A percentile compares a stretch with the other conserved stretches of the same genome.
phyloP scores from a whole-genome alignment of 2,797 vertebrate genomes.

The Crossoptilon crossoptilon region DNA sequence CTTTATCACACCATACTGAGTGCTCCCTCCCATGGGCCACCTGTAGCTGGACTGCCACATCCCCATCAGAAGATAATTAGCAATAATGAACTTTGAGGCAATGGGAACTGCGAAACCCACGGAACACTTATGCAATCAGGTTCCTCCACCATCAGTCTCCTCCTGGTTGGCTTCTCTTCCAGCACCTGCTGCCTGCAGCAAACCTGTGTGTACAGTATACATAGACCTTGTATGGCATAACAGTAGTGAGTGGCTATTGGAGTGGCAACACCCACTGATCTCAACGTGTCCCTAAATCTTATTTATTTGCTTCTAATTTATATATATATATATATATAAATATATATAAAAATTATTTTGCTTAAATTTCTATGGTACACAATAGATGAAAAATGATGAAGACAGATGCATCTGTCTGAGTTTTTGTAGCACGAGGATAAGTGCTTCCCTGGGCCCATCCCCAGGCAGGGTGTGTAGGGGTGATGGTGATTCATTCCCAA shows the following conservation, averaged over 20 bases:
- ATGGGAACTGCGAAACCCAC: slow-evolving; percentile 15
- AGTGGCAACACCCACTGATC: neutral
- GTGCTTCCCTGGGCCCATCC: neutral
- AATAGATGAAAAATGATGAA: slow-evolving; percentile 75
- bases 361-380: slow-evolving; percentile 81
- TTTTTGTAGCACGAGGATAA: slow-evolving; percentile 57
- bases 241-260: neutral
- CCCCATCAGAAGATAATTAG: slow-evolving; percentile 19
- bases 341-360: slow-evolving; percentile 80
- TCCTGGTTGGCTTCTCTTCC: neutral
- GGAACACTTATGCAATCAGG: slow-evolving; percentile 40
- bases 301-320: slow-evolving; percentile 81
- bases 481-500: neutral
- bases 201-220: neutral
- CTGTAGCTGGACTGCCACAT: fast-evolving
- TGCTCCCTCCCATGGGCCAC: neutral
- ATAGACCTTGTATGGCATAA: neutral
- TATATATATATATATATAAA: slow-evolving; percentile 72
- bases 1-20: neutral
- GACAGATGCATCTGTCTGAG: slow-evolving; percentile 80
- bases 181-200: neutral
- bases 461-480: neutral
- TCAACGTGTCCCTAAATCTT: slow-evolving; percentile 51
- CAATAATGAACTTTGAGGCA: slow-evolving; percentile 66
- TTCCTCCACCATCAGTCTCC: neutral